Evolutionary conservation across 2,113 vertebrate species (phyloP), one percentile per base, ranked within the genome.

Genomic region (Pomatorhinus ruficollis): DNA sequence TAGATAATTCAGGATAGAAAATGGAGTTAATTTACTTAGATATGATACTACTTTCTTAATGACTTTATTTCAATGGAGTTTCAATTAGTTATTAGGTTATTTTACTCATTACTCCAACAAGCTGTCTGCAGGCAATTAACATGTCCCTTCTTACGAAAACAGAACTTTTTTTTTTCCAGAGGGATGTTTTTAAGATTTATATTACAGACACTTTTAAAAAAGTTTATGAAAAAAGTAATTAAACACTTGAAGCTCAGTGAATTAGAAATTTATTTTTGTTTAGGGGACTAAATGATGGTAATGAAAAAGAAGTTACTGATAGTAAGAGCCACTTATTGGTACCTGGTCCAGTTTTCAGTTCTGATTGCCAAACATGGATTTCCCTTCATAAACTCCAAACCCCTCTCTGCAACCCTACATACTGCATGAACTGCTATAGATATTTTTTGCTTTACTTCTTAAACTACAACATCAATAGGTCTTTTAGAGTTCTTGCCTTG

Each of bases 31-130:
- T 97, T 97, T 96, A 94, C 87, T 95, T 89, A 78, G 65, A 94
- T 97, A 97, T 89, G 82, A 95, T 95, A 95, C 79, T 90, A 90
- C 78, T 93, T 97, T 94, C 80, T 83, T 97, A 97, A 97, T 97
- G 79, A 95, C 93, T 97, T 96, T 83, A 94, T 96, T 96, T 96
- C 89, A 90, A n/a, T 92, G 57, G 42, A 83, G 63, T 95, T 96
- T 95, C 94, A 95, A 96, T 96, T 96, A 94, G 70, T 97, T 94
- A 96, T 87, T 90, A 96, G 80, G 92, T 94, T 96, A 95, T 97
- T 97, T 94, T 97, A 95, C 90, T 93, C 93, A 95, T 96, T 96
- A 96, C 74, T 81, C 82, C 87, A 95, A 95, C 83, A 96, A 92
- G 87, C 82, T 93, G 35, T 78, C 94, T 97, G 77, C 57, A 90